These are phyloP conservation scores for Chamaea fasciata DNA, from an alignment of 2,113 vertebrate genomes.

Conservation along the genomic window DNA sequence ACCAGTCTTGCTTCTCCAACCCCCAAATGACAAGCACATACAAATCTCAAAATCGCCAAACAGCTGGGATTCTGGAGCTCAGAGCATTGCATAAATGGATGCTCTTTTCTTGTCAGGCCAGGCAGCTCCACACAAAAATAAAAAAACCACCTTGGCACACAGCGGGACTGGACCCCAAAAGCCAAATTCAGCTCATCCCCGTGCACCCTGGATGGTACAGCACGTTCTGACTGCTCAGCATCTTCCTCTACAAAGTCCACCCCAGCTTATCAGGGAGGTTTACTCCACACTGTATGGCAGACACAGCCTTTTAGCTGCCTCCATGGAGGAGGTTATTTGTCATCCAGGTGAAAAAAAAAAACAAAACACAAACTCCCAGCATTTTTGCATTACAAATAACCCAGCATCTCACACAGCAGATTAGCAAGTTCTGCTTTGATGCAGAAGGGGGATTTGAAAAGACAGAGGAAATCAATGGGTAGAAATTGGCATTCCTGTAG, in stretches of 20 bases:
- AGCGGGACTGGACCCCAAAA: neutral
- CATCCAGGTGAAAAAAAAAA: neutral
- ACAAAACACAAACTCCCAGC: neutral
- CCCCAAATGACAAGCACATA: no score
- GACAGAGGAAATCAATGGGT: neutral
- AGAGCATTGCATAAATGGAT: neutral
- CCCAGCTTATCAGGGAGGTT: neutral
- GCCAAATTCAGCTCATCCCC: neutral
- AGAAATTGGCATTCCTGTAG: neutral
- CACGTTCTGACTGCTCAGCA: fast-evolving
- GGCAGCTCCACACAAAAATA: neutral
- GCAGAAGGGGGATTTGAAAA: neutral
- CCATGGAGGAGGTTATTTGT: neutral
- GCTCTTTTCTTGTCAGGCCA: neutral
- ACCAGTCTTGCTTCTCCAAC: neutral
- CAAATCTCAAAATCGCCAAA: neutral
- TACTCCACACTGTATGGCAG: fast-evolving
- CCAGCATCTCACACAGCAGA: neutral
- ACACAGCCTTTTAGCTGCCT: neutral
- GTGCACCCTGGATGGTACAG: neutral
- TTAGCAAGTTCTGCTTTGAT: neutral
- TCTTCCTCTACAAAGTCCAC: neutral
- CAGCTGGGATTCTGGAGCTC: neutral
- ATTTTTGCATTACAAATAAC: neutral
- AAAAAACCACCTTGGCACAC: fast-evolving